A percentile compares a stretch with the other conserved stretches of the same genome.
These are phyloP conservation scores for Mya arenaria DNA, from an alignment of 1,140 invertebrate species.

Conservation along the genomic window DNA sequence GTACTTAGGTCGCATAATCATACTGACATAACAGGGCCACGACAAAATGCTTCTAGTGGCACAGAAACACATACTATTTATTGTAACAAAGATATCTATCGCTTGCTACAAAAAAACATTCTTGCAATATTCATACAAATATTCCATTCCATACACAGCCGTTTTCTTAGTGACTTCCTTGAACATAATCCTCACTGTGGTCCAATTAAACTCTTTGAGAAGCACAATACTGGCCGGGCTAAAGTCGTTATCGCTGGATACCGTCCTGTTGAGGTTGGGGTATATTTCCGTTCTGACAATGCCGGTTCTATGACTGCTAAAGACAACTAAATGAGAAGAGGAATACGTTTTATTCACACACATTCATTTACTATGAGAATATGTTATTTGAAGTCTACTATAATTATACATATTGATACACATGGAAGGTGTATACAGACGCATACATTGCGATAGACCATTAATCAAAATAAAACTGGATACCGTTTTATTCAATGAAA, in stretches of 20 bases:
- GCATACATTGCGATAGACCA: no score
- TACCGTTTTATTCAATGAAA: no score
- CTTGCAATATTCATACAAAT: no score
- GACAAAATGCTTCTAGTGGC: no score
- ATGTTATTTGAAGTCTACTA: no score
- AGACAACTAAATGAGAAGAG: slow-evolving; percentile 93
- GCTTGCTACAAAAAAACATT: no score
- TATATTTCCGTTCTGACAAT: slow-evolving; percentile 95
- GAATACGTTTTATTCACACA: neutral
- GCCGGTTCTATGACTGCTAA: slow-evolving; percentile 99
- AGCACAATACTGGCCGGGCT: slow-evolving; percentile 95
- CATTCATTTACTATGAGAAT: neutral
- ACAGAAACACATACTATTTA: no score
- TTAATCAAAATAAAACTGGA: no score
- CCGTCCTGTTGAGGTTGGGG: slow-evolving; percentile 91
- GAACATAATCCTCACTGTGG: slow-evolving; percentile 97
- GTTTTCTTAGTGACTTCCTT: slow-evolving; percentile 86
- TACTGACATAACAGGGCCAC: no score
- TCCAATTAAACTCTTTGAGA: slow-evolving; percentile 97
- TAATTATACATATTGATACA: neutral
- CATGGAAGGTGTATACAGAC: neutral
- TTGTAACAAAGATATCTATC: no score
- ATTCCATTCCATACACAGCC: slow-evolving; percentile 34
- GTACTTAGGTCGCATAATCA: no score
- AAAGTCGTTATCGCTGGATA: slow-evolving; percentile 87